Evolutionary conservation across 2,888 invertebrate species (phyloP).

Genomic region (Drosophila tripunctata): DNA sequence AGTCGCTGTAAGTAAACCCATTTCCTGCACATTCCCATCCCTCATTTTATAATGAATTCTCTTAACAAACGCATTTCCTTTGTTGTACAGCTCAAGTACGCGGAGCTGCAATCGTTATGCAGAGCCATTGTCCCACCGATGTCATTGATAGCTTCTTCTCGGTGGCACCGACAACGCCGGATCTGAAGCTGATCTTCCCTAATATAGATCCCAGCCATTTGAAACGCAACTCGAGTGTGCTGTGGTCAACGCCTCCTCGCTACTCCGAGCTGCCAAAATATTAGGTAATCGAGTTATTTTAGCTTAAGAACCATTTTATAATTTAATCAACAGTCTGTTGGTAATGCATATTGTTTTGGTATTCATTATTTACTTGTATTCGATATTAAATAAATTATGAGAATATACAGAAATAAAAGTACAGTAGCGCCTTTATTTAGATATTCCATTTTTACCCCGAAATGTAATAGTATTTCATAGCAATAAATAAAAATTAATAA

Average conservation of each 20-base stretch:
- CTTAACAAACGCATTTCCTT: too few species aligned
- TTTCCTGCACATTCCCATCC: too few species aligned
- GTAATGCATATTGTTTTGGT: background rate
- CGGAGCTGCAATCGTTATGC: constrained; percentile 84
- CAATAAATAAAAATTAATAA: too few species aligned
- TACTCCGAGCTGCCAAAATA: constrained; percentile 86
- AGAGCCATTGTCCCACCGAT: constrained; percentile 83
- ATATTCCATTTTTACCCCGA: too few species aligned
- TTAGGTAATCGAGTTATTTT: constrained; percentile 37
- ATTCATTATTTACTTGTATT: background rate
- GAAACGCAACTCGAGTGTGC: constrained; percentile 90
- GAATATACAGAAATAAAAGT: background rate
- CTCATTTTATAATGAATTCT: too few species aligned
- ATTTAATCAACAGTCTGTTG: constrained; percentile 18
- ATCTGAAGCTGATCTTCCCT: constrained; percentile 89
- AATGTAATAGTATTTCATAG: too few species aligned
- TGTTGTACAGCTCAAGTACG: constrained; percentile 83
- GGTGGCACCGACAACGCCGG: constrained; percentile 87
- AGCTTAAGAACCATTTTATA: background rate
- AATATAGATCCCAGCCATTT: constrained; percentile 87
- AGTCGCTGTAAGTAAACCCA: constrained; percentile 84
- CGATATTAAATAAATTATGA: background rate
- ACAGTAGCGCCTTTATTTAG: too few species aligned
- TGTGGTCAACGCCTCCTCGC: constrained; percentile 90
- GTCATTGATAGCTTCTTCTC: constrained; percentile 87